Evolutionary conservation across 2,888 invertebrate genomes (phyloP).

Genomic region (Tanytarsus gracilentus): DNA sequence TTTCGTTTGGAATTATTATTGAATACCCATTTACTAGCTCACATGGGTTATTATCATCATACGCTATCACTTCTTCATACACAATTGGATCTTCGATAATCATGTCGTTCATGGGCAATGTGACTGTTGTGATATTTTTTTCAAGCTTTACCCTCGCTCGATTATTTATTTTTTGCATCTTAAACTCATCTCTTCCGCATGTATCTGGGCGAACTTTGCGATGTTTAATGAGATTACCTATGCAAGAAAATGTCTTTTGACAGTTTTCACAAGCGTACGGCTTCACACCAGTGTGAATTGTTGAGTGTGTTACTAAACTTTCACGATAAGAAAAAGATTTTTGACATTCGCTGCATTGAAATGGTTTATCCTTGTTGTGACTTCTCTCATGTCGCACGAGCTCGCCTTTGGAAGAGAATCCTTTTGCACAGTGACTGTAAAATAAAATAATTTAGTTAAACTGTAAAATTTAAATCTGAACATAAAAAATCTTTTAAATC

Average conservation of each 20-base stretch:
- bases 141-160: conserved; percentile 11
- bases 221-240: conserved; percentile 46
- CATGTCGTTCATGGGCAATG: background rate
- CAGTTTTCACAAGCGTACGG: conserved; percentile 45
- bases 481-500: background rate
- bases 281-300: conserved; percentile 43
- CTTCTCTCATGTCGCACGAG: conserved; percentile 38
- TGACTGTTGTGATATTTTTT: background rate
- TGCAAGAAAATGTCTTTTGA: conserved; percentile 44
- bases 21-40: too few species aligned
- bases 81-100: background rate
- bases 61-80: background rate
- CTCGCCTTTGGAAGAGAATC: conserved; percentile 36
- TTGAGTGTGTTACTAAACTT: conserved; percentile 45
- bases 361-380: conserved; percentile 35
- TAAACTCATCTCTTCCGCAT: conserved; percentile 40
- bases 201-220: conserved; percentile 42
- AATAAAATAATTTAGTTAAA: background rate
- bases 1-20: background rate
- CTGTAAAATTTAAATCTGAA: background rate
- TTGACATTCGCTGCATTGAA: background rate
- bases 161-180: conserved; percentile 30
- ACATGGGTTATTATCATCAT: too few species aligned
- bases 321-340: conserved; percentile 43
- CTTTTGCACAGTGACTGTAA: conserved; percentile 36